Evolutionary conservation across 2,888 invertebrate species (phyloP), one percentile per base, ranked within the genome.

Genomic region (Rosalia funebris): DNA sequence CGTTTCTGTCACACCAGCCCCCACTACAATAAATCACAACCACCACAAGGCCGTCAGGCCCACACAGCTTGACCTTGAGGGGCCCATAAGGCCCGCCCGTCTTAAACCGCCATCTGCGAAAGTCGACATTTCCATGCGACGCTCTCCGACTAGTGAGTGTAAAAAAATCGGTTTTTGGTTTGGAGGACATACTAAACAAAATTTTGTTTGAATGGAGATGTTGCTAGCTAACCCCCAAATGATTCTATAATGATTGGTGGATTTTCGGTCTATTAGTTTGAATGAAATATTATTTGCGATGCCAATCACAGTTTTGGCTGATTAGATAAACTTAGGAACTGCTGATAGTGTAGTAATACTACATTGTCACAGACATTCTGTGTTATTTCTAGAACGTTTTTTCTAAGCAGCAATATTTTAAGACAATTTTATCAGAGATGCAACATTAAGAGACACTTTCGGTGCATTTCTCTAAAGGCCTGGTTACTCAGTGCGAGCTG

Each of bases 1-100:
- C 71, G 78, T 80, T 53, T 74, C 78, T 34, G 74, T 80, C 64
- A 79, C 80, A 69, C 81, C 79, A 63, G 78, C 73, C 32, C 71
- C 75, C 44, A 55, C 71, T 16, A 50, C 63, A 45, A 55, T 66
- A 48, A 67, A 66, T 47, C n/a, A n/a, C n/a, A n/a, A n/a, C n/a
- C n/a, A 62, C 44, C 60, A 65, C 42, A 75, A 69, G 64, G 71
- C 75, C 25, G 65, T 74, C 14, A 71, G 80, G 56, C 82, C 81
- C 31, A 78, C 72, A 58, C 79, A 78, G 62, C 70, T 82, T 65
- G 77, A 79, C 65, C 72, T 81, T 68, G 77, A 75, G 52, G 77
- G 77, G 59, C 80, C 81, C 17, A 71, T 79, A 54, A 75, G 79
- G 59, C 79, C 81, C 16, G 73, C 71, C 56, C 72, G 79, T 63